Conservation (phyloP, 2,797 vertebrate species). For the Salarias fasciatus region DNA sequence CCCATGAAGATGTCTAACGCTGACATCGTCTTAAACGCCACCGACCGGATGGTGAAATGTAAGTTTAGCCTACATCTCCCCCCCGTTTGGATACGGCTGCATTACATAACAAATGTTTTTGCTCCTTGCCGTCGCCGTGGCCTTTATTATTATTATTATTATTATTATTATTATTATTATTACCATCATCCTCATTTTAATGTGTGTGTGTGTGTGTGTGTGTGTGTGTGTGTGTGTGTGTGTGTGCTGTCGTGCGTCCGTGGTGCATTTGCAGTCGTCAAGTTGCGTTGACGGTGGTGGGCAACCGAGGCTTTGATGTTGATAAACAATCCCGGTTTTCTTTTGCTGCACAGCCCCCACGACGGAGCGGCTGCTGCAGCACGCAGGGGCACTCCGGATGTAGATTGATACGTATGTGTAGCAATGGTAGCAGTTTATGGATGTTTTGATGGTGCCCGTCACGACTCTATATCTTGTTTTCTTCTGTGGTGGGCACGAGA, state of each 20-base stretch:
- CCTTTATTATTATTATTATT: conserved; percentile 27
- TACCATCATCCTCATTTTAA: not conserved
- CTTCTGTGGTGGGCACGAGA: conserved; percentile 30
- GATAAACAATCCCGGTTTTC: conserved; percentile 69
- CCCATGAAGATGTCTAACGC: conserved; percentile 90
- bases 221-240: too few species aligned
- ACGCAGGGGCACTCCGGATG: not conserved
- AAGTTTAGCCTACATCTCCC: conserved; percentile 67
- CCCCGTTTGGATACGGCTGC: conserved; percentile 9
- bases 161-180: not conserved
- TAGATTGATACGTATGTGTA: not conserved
- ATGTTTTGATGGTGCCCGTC: conserved; percentile 32
- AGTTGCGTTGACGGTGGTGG: conserved; percentile 51
- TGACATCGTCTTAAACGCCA: conserved; percentile 86
- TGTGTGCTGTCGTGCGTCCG: conserved; percentile 38
- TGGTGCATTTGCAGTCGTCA: conserved; percentile 45
- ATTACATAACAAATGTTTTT: conserved; percentile 61
- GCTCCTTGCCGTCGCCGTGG: conserved; percentile 28
- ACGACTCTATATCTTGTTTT: conserved; percentile 44
- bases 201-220: too few species aligned
- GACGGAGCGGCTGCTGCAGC: conserved; percentile 25
- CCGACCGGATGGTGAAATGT: conserved; percentile 88
- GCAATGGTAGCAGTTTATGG: not conserved
- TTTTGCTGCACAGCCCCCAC: conserved; percentile 51
- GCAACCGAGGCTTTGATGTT: conserved; percentile 71